phyloP scores from a whole-genome alignment of 1,140 invertebrate genomes.

The Phortica variegata region DNA sequence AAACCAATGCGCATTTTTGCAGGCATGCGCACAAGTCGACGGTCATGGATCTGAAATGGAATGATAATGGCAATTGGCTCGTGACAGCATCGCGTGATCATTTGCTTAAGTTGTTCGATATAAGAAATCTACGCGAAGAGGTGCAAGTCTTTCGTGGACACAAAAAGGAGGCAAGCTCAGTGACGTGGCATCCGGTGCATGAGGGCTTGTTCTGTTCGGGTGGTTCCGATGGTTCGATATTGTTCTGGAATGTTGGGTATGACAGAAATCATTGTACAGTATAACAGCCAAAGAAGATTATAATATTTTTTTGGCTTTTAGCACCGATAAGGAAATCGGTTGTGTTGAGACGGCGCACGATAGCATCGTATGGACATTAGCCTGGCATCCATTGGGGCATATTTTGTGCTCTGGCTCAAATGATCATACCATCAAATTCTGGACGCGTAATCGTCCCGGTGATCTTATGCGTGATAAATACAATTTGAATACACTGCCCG shows the following conservation, averaged over 20 bases:
- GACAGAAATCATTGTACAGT: conserved; percentile 6
- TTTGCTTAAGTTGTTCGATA: conserved; percentile 96
- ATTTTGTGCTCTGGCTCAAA: conserved; percentile 98
- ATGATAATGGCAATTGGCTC: conserved; percentile 98
- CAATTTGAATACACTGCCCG: conserved; percentile 90
- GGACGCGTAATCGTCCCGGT: conserved; percentile 97
- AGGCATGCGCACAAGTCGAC: conserved; percentile 99
- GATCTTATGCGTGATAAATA: conserved; percentile 98
- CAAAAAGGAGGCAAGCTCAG: conserved; percentile 96
- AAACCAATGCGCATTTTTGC: conserved; percentile 6
- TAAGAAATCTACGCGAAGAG: conserved; percentile 90
- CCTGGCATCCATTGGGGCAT: conserved; percentile 99
- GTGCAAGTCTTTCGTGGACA: conserved; percentile 96
- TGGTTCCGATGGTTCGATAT: conserved; percentile 94
- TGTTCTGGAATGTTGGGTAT: conserved; percentile 98
- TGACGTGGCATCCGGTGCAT: conserved; percentile 97
- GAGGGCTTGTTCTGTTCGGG: conserved; percentile 95
- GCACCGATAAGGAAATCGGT: conserved; percentile 96
- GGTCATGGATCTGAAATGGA: conserved; percentile 99
- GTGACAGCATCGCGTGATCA: conserved; percentile 98
- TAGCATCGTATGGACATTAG: conserved; percentile 97
- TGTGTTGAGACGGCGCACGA: conserved; percentile 98
- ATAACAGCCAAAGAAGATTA: not conserved
- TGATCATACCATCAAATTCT: conserved; percentile 98
- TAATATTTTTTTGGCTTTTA: conserved; percentile 40